A percentile compares a stretch with the other conserved stretches of the same genome.
These are phyloP conservation scores for Atopsyche davidsoni DNA, from an alignment of 1,140 invertebrate genomes.

Conservation along the genomic window DNA sequence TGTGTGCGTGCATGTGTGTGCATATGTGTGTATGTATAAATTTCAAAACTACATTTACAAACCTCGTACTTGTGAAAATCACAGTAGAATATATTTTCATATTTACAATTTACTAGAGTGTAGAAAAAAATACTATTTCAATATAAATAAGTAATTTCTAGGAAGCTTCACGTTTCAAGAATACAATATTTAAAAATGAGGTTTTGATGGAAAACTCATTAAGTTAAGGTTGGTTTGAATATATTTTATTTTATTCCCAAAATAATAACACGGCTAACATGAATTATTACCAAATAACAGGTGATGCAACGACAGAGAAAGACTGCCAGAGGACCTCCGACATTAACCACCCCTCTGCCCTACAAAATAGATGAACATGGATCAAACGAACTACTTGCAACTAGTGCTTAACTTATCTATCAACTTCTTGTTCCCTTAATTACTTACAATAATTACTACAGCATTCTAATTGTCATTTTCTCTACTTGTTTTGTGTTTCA, in stretches of 20 bases:
- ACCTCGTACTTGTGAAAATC: too few species aligned
- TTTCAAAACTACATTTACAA: too few species aligned
- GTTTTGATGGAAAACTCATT: too few species aligned
- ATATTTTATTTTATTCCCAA: too few species aligned
- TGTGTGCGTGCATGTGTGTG: neutral
- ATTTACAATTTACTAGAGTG: neutral
- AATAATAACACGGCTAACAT: too few species aligned
- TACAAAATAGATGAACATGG: conserved; percentile 51
- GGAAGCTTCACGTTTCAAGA: too few species aligned
- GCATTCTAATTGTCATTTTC: neutral
- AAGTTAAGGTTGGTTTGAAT: too few species aligned
- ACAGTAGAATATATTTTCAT: conserved; percentile 1
- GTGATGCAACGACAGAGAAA: conserved; percentile 31
- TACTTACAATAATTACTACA: neutral
- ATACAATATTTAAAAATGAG: too few species aligned
- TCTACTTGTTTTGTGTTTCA: too few species aligned
- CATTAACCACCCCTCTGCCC: conserved; percentile 42
- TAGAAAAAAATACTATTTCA: too few species aligned
- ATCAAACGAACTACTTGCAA: conserved; percentile 39
- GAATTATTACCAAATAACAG: too few species aligned
- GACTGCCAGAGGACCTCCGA: conserved; percentile 42
- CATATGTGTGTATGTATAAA: neutral
- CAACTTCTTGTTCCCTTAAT: neutral
- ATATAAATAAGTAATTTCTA: too few species aligned
- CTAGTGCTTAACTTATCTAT: conserved; percentile 23